These are phyloP conservation scores for Acropternis orthonyx DNA, from an alignment of 2,797 vertebrate species.

Conservation along the genomic window DNA sequence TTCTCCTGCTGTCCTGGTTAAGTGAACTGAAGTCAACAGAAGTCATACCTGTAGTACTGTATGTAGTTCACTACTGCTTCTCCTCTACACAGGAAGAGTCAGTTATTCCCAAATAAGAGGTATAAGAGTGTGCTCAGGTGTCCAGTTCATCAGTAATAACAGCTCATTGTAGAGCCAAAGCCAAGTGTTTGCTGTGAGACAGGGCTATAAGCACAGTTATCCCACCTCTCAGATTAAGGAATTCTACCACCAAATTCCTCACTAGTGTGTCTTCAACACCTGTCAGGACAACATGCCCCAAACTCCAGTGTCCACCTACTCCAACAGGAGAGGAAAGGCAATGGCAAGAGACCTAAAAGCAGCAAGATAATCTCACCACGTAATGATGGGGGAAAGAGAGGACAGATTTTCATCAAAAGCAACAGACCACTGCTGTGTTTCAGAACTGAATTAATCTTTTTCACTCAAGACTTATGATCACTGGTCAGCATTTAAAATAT, in stretches of 20 bases:
- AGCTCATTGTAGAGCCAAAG: background rate
- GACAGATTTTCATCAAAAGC: background rate
- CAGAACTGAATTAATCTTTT: background rate
- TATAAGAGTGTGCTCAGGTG: fast-evolving
- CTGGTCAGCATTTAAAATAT: background rate
- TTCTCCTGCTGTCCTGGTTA: background rate
- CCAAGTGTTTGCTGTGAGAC: background rate
- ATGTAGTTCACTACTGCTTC: background rate
- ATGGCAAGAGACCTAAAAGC: background rate
- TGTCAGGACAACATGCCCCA: background rate
- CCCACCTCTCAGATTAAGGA: background rate
- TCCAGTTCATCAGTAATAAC: background rate
- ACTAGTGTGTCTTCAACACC: background rate
- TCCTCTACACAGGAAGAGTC: background rate
- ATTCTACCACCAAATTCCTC: background rate
- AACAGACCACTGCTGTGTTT: background rate
- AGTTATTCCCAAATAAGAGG: background rate
- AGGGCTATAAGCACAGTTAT: background rate
- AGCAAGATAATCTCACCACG: background rate
- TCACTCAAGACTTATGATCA: background rate
- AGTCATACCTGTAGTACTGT: background rate
- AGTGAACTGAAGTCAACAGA: background rate
- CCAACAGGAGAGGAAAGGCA: background rate
- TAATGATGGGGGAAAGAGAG: fast-evolving
- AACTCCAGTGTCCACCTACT: background rate